phyloP scores from a whole-genome alignment of 2,113 vertebrate species.

The Scomber japonicus region DNA sequence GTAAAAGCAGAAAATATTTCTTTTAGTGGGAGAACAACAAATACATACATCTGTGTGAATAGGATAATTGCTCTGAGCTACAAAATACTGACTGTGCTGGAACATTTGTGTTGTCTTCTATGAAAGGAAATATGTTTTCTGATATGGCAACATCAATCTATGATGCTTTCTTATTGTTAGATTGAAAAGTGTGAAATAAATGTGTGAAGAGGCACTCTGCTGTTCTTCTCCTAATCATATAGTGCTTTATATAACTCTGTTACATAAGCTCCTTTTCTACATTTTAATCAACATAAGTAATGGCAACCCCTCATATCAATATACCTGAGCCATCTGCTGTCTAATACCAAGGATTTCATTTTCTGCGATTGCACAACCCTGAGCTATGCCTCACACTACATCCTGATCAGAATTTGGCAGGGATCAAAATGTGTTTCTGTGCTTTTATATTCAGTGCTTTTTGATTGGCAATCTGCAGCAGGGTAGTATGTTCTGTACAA shows the following conservation, averaged over 20 bases:
- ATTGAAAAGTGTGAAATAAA: constrained; percentile 32
- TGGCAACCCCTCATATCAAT: constrained; percentile 53
- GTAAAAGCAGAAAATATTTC: constrained; percentile 29
- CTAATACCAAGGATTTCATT: constrained; percentile 65
- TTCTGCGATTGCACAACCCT: constrained; percentile 49
- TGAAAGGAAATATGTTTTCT: constrained; percentile 20
- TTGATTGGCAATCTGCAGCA: constrained; percentile 52
- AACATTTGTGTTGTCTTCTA: constrained; percentile 30
- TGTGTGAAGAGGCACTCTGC: constrained; percentile 14
- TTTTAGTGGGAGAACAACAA: constrained; percentile 31
- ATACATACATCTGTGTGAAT: constrained; percentile 56
- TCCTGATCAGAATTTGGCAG: constrained; percentile 60
- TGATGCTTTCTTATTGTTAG: background rate
- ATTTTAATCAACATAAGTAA: constrained; percentile 74
- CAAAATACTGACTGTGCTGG: constrained; percentile 1
- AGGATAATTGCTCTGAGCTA: constrained; percentile 32
- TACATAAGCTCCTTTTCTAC: constrained; percentile 48
- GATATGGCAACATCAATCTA: constrained; percentile 2
- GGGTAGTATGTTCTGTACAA: constrained; percentile 27
- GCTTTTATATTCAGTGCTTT: constrained; percentile 57
- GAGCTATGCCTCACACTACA: constrained; percentile 59
- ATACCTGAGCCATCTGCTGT: constrained; percentile 71
- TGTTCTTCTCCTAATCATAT: constrained; percentile 47
- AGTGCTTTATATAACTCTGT: constrained; percentile 45
- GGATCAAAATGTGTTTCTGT: constrained; percentile 54